Evolutionary conservation across 2,113 vertebrate species (phyloP), one percentile per base, ranked within the genome.

Genomic region (Gadus macrocephalus): DNA sequence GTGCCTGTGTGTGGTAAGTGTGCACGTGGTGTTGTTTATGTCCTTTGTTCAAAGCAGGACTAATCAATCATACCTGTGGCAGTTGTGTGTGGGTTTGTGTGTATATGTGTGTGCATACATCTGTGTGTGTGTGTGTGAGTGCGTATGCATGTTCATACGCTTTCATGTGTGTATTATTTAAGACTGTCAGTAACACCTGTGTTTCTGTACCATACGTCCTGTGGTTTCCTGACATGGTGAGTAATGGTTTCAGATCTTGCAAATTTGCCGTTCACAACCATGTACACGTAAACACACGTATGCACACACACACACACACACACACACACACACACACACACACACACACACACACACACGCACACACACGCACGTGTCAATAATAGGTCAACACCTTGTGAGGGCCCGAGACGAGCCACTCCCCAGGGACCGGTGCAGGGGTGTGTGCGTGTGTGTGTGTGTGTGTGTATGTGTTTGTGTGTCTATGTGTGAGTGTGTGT

Each of bases 371-470:
- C 38, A 49, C 12, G 53, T 60, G 49, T 70, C 68, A 63, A 66
- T 71, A 60, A 70, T 60, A 75, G 25, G 65, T 67, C 67, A 12
- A 12, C 66, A 66, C 75, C 25, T 69, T 69, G 78, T 74, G 58
- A 75, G 67, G 70, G 70, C 67, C 53, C 38, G 15, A 42, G 53
- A 56, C 66, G 56, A 7, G 17, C 16, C 31, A 16, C 49, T 15
- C 49, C 8, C 28, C 56, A 59, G 25, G 71, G 58, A 64, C 9
- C 15, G 55, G 8, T 20, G 20, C 20, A 20, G 20, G 20, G 20
- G 20, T 20, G 53, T 53, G 53, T 15, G 53, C 3, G 53, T 53
- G 8, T 53, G 1, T 53, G 3, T 25, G 22, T 25, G 25, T 25
- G 25, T 3, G 25, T 25, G 25, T 25, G 25, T 3, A 25, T 25